A percentile compares a stretch with the other conserved stretches of the same genome.
Evolutionary conservation across 2,888 invertebrate species (phyloP).

Genomic region (Ormia ochracea): DNA sequence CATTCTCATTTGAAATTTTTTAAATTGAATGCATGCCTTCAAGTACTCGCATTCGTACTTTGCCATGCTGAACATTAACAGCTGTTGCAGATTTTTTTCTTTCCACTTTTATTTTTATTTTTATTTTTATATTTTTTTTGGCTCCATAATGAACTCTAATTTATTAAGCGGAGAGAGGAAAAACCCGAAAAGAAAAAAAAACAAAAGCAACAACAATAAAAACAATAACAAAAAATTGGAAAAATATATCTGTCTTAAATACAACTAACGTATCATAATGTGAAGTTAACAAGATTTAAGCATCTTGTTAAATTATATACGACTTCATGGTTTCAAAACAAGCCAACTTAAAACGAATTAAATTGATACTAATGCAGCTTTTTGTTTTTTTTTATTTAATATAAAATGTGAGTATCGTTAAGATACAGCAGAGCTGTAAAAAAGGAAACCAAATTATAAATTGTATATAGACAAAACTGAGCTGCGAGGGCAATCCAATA

Average conservation of each 20-base stretch:
- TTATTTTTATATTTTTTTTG: no score
- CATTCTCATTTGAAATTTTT: conserved; percentile 13
- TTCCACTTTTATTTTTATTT: no score
- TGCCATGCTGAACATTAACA: conserved; percentile 30
- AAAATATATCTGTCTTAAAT: conserved; percentile 38
- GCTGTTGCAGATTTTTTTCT: conserved; percentile 39
- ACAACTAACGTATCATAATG: conserved; percentile 58
- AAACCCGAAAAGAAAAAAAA: no score
- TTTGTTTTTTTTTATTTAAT: conserved; percentile 29
- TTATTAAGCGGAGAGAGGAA: conserved; percentile 57
- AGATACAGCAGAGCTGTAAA: conserved; percentile 12
- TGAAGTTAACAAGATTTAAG: conserved; percentile 62
- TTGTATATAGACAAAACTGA: neutral
- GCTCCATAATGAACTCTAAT: conserved; percentile 61
- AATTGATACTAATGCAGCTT: conserved; percentile 58
- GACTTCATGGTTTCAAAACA: conserved; percentile 27
- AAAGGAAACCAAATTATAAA: neutral
- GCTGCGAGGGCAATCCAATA: neutral
- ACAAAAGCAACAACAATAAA: no score
- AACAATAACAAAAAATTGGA: conserved; percentile 12
- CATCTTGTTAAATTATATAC: conserved; percentile 59
- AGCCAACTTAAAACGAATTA: neutral
- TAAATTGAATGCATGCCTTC: conserved; percentile 21
- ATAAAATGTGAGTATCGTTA: conserved; percentile 54
- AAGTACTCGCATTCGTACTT: no score